These are phyloP conservation scores for Protobothrops flavoviridis DNA, from an alignment of 2,113 vertebrate genomes.

Conservation along the genomic window DNA sequence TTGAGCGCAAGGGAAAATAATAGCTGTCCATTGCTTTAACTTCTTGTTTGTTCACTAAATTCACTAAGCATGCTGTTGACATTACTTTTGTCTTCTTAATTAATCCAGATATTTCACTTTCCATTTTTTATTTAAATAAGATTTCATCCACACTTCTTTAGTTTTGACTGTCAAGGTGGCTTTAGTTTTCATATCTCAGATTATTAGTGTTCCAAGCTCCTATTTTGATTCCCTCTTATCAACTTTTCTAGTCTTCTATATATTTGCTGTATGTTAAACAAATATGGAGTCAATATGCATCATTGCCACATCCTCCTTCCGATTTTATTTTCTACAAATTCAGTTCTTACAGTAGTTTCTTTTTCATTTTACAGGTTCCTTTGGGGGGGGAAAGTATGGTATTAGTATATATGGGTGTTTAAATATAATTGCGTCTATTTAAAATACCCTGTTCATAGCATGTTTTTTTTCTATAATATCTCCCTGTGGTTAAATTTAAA, in stretches of 20 bases:
- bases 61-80: background rate
- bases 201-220: background rate
- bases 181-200: background rate
- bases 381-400: background rate
- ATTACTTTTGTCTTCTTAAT: background rate
- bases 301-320: background rate
- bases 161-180: background rate
- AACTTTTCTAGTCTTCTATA: background rate
- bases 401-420: background rate
- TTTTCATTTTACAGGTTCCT: background rate
- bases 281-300: background rate
- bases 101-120: background rate
- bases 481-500: conserved; percentile 26
- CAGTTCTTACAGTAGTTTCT: background rate
- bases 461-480: conserved; percentile 43
- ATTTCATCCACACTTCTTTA: background rate
- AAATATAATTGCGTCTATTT: background rate
- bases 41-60: background rate
- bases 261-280: background rate
- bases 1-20: background rate
- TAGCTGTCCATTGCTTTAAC: background rate
- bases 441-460: conserved; percentile 32
- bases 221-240: background rate
- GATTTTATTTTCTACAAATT: background rate
- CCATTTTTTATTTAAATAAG: background rate